Evolutionary conservation across 2,113 vertebrate species (phyloP), one percentile per base, ranked within the genome.

Genomic region (Oplegnathus fasciatus): DNA sequence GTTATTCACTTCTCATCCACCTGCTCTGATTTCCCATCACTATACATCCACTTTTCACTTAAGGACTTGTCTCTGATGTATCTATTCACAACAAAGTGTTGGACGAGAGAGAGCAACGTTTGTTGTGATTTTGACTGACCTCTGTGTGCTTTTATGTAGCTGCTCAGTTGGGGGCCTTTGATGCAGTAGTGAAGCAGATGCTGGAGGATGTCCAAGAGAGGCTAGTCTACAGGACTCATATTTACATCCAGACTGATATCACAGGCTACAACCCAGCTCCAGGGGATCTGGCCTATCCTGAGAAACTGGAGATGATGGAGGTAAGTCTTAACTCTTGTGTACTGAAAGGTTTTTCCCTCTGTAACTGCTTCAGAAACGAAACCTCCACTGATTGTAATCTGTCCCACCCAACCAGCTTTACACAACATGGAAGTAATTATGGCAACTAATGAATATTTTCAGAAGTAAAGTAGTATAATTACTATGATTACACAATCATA

Each of bases 221-320:
- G 15, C 96, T 99, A 6, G 98, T 99, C 62, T 99, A 99, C 72
- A 95, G 98, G 88, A 99, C 98, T 0, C 97, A 98, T 75, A 99
- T 99, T 91, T 99, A 99, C 93, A 99, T 99, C 85, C 97, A 99
- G 94, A 98, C 97, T 0, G 98, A 99, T 91, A 99, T 99, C 89
- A 94, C 81, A 0, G 98, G 98, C 82, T 99, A 99, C 88, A 99
- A 97, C 75, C 98, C 98, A 9, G 98, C 98, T 1, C 97, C 97
- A 0, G 98, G 98, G 0, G 98, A 99, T 67, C 96, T 99, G 50
- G 98, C 98, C 0, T 99, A 99, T 86, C 98, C 98, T 0, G 98
- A 99, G 65, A 99, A 99, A 91, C 88, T 99, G 89, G 96, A 97
- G 86, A 99, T 99, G 98, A 99, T 99, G 98, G 98, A 99, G 97